Evolutionary conservation across 2,888 invertebrate genomes (phyloP).

Genomic region (Norana najaformis): DNA sequence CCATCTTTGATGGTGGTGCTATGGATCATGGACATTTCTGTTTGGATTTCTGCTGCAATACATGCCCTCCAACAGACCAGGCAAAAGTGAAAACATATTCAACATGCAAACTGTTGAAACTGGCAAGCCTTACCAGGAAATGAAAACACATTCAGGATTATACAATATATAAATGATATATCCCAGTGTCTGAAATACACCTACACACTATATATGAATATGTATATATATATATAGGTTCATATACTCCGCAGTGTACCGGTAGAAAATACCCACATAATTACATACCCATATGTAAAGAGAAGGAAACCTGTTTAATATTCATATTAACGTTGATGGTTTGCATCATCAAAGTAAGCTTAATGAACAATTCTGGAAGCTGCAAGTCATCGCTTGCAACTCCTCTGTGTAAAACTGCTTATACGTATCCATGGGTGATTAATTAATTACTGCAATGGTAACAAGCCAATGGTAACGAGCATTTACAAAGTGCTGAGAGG

Average conservation of each 20-base stretch:
- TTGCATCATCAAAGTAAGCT: too few species aligned
- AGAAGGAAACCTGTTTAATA: too few species aligned
- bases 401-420: conserved; percentile 4
- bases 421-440: neutral
- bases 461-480: neutral
- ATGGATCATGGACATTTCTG: neutral
- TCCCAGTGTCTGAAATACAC: neutral
- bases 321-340: too few species aligned
- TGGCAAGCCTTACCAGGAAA: neutral
- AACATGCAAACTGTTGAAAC: neutral
- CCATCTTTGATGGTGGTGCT: neutral
- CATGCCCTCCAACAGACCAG: neutral
- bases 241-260: too few species aligned
- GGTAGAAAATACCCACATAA: too few species aligned
- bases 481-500: neutral
- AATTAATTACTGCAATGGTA: too few species aligned
- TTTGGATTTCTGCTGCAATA: neutral
- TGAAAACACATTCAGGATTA: neutral
- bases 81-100: neutral
- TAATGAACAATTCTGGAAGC: too few species aligned
- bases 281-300: too few species aligned
- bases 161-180: too few species aligned
- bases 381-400: neutral
- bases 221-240: too few species aligned
- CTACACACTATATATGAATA: neutral